Base-by-base conservation (phyloP, 2,113 vertebrate species). In the Passer montanus region DNA sequence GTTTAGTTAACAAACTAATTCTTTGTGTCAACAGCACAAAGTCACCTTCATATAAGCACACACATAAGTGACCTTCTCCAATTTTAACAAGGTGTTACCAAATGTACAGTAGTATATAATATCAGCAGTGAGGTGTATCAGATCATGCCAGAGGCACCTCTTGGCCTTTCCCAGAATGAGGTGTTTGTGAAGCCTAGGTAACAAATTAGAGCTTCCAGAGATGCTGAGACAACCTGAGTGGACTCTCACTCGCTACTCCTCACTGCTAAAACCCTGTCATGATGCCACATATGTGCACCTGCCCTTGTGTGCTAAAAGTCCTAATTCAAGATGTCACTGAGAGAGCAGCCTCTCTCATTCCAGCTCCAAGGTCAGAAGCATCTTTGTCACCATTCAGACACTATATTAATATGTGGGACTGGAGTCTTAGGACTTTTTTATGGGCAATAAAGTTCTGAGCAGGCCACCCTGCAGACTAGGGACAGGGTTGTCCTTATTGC, bases 111-210 rank as follows among this genome's bases (percentile, higher is more conserved):
- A 20, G 2, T 33, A 26, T 11, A 21, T n/a, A 44, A 41, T 15
- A 43, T 1, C 27, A 31, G 12, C 17, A 74, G 26, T 17, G 27
- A 77, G 7, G 26, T 43, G 72, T 18, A 67, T 21, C 30, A 62
- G 0, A 0, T 27, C 39, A 22, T 46, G 5, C 6, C 7, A 75
- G 50, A 69, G 15, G 15, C 30, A 8, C 3, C 8, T 63, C 10
- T 58, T 37, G 56, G 9, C 15, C 17, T 68, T 52, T 72, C 13
- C 13, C 13, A 52, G 20, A 37, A 37, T 27, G 22, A 60, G 16
- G 6, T 24, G 6, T 23, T 76, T 52, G 26, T 72, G 47, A 84
- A 12, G 8, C 26, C 19, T 26, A 37, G 9, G 26, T 24, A 47
- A 62, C 2, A 22, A 66, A 37, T 46, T 23, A 56, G 60, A 76